Base-by-base conservation (phyloP, 2,888 invertebrate species). In the Dione juno region DNA sequence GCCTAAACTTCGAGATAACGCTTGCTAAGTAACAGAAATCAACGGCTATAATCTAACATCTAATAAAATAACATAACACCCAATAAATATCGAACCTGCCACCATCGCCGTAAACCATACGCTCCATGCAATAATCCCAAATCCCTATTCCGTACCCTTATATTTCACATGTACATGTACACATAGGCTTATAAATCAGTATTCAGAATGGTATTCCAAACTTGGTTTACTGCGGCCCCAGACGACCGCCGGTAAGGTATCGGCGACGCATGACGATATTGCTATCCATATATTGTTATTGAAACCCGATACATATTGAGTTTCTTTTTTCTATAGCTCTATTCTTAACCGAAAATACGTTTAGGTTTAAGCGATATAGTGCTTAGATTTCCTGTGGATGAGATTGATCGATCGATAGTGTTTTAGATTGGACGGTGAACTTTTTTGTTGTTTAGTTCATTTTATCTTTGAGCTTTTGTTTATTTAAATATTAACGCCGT, bases 171-270 rank as follows among this genome's bases (percentile, higher is more conserved):
- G 67, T 59, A 50, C 19, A 16, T 52, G 67, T 59, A 16, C 19
- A 66, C 57, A 61, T 64, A 67, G 67, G 70, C 73, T 76, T 79
- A 76, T 80, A 79, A 77, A 79, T 81, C 79, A 78, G 79, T 75
- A 76, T 76, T 73, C 74, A 75, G 64, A 71, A 76, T 72, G 72
- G 61, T 67, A 65, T 54, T 35, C 70, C 53, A 52, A 66, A 35
- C 53, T 58, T 54, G 68, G 67, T 52, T 67, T 54, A 68, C 72
- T 70, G 71, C 67, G 74, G 76, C 65, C 73, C 74, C 74, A 64
- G 74, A 74, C 72, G 74, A 77, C 74, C 74, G 71, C 37, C 58
- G 58, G 70, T 58, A 64, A 67, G 45, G 41, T 67, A 67, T 53
- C 41, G 52, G 48, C 70, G 61, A 57, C 66, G 43, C 68, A 52